These are phyloP conservation scores for Sebastes goodei DNA, from an alignment of 2,797 vertebrate species.

Conservation along the genomic window DNA sequence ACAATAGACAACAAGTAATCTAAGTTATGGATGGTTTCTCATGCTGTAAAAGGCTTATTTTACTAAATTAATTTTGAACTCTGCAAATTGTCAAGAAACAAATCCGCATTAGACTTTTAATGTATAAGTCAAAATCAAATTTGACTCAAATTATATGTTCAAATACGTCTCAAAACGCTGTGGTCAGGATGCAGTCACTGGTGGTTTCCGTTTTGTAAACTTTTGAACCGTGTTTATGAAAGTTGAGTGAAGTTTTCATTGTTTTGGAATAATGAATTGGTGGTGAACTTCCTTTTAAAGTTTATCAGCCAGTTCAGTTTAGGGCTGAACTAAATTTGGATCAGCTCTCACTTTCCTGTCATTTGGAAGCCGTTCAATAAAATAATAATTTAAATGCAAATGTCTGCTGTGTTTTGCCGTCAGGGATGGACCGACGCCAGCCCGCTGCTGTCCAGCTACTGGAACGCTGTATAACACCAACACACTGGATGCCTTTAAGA, in stretches of 20 bases:
- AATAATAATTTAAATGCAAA: neutral
- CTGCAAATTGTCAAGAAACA: neutral
- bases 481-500: constrained; percentile 94
- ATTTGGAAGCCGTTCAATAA: neutral
- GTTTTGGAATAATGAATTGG: neutral
- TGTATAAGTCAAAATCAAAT: neutral
- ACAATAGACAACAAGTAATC: neutral
- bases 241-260: neutral
- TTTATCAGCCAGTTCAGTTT: neutral
- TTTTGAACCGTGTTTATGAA: neutral
- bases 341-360: neutral
- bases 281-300: neutral
- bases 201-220: neutral
- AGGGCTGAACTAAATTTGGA: neutral
- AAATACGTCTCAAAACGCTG: neutral
- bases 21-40: neutral
- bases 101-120: neutral
- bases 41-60: neutral
- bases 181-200: neutral
- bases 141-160: neutral
- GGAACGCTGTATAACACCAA: constrained; percentile 93
- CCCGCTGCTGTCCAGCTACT: constrained; percentile 86
- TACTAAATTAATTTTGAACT: neutral
- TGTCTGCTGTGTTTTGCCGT: neutral
- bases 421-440: constrained; percentile 86